Evolutionary conservation across 2,113 vertebrate genomes (phyloP), one percentile per base, ranked within the genome.

Genomic region (Madoqua kirkii): DNA sequence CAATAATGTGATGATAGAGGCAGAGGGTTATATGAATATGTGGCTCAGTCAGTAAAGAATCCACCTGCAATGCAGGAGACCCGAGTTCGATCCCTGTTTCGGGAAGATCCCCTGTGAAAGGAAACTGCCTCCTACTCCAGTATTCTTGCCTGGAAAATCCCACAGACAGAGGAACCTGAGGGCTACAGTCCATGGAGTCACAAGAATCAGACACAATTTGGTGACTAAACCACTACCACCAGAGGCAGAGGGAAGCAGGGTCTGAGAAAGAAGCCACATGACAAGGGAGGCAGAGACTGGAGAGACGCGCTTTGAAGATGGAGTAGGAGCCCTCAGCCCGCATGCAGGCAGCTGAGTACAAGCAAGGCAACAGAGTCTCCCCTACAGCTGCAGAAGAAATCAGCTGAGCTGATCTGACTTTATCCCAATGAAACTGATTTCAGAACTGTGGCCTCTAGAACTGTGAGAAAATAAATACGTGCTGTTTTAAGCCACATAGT

Each of bases 111-210:
- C n/a, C n/a, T 36, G 19, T 71, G 19, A 71, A 71, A 71, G n/a
- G 67, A 40, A 40, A 36, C 6, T 71, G 67, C 19, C 67, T 23
- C 67, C 19, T 40, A 71, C n/a, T 71, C n/a, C 19, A 23, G n/a
- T 40, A 71, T 71, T 71, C 67, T 71, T 71, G 67, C 67, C n/a
- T 71, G 19, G 67, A 71, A 71, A 71, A 71, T 71, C 67, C n/a
- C 2, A 40, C 3, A 0, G n/a, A 40, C 19, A 40, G n/a, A 71
- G 10, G n/a, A 71, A 36, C 19, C n/a, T 23, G 67, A 36, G n/a
- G 67, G n/a, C n/a, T 67, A 67, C 64, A 36, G n/a, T 71, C n/a
- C n/a, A 71, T 2, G 67, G n/a, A 40, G 19, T 71, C 9, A 23
- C 67, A 71, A 36, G 67, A 71, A 40, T 40, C n/a, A 71, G n/a